Evolutionary conservation across 2,888 invertebrate species (phyloP), one percentile per base, ranked within the genome.

Genomic region (Drosophila tripunctata): DNA sequence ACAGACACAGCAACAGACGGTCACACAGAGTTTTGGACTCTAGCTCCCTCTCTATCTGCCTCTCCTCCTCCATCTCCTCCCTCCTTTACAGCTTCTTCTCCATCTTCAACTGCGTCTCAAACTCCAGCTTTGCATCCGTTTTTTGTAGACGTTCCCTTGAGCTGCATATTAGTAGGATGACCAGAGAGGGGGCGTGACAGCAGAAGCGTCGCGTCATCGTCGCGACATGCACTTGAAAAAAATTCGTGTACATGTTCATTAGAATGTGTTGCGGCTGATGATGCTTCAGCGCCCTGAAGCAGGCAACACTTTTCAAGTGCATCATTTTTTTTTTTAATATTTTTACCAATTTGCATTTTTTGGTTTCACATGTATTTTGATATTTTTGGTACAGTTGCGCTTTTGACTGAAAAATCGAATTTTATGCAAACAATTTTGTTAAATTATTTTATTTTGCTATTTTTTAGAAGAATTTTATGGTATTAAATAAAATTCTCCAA

Each of bases 181-280:
- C 17, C n/a, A 10, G 19, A n/a, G 27, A 45, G 17, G 55, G n/a
- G 66, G 33, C 40, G 48, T 45, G 45, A 35, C 41, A 27, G 22
- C 19, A 67, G 65, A 87, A 78, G 54, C 75, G 87, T 69, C 82
- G 56, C 87, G 87, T 82, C 84, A 88, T 83, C 74, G 88, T 86
- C 87, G 84, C 84, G 88, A 83, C 88, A 86, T 66, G 78, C 57
- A 83, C 84, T 88, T 88, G 68, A 78, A 50, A 58, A 63, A 62
- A 58, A 65, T 68, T 47, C 15, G 27, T 41, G 61, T 71, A 66
- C 65, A 40, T 77, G 77, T 77, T 86, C 80, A 80, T 88, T 78
- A 76, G 75, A 80, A 86, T 75, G 77, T 68, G 68, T 58, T 63
- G 62, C 27, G 62, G 65, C 55, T 61, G 78, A 47, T 66, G 80